Evolutionary conservation across 2,797 vertebrate genomes (phyloP), one percentile per base, ranked within the genome.

Genomic region (Gallinago solitaria): DNA sequence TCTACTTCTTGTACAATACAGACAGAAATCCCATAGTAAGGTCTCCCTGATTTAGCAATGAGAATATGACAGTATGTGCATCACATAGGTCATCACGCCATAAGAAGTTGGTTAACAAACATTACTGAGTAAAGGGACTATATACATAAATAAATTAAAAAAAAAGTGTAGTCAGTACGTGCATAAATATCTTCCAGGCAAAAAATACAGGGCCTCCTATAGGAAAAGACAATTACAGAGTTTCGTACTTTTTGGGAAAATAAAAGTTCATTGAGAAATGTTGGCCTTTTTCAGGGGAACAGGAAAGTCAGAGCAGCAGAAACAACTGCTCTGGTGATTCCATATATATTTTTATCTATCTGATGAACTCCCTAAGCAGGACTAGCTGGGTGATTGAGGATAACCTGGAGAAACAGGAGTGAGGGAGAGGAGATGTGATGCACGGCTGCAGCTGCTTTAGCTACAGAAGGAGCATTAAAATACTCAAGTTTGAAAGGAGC

Each of bases 401-500:
- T 50, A 56, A 73, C 23, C 33, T 30, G 11, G 70, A 79, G 77
- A 57, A 68, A 64, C 0, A 54, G 54, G 57, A 41, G 3, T 33
- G 57, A 11, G 30, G 37, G 33, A 78, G 32, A 60, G 51, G 39
- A 59, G 56, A 2, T 20, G 21, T 9, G 9, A 33, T 45, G 27
- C 1, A 0, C 27, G 24, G 27, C 19, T 87, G 54, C 53, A 37
- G 37, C 75, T 92, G 53, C 71, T 82, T 79, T 71, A n/a, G 57
- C 64, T 89, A n/a, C 65, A 75, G 67, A 65, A 86, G 47, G 9
- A 94, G 64, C n/a, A 35, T 43, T 39, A 83, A 54, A 54, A 74
- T 59, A 69, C 71, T 89, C 21, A 8, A 7, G 43, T 30, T 78
- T 73, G 79, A 61, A 63, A 48, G 39, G 50, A 83, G 30, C 25